These are phyloP conservation scores for Drosophila equinoxialis DNA, from an alignment of 1,140 invertebrate species.

Conservation along the genomic window DNA sequence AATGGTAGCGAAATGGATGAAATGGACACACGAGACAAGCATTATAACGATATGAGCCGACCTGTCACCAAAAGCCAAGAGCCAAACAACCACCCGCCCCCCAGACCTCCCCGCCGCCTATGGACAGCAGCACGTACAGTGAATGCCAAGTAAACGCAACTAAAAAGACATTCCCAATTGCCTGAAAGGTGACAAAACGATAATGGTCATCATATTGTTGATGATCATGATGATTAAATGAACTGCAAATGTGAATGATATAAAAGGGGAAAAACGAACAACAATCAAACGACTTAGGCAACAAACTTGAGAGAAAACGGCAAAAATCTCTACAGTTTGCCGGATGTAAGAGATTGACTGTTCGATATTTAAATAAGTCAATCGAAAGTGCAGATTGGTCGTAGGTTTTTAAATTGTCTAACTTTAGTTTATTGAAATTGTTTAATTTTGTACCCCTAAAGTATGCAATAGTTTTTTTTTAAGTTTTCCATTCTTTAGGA, in stretches of 20 bases:
- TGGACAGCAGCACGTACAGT: conserved; percentile 26
- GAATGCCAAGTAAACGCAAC: conserved; percentile 29
- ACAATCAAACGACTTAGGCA: conserved; percentile 29
- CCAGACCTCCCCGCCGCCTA: not conserved
- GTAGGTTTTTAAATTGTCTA: no score
- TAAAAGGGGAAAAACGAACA: not conserved
- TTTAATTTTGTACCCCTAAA: no score
- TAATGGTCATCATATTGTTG: not conserved
- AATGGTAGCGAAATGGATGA: conserved; percentile 60
- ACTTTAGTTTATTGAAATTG: no score
- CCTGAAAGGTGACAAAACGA: conserved; percentile 1
- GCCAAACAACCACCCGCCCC: not conserved
- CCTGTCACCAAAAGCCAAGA: not conserved
- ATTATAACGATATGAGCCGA: conserved; percentile 18
- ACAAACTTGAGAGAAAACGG: conserved; percentile 13
- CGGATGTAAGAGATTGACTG: no score
- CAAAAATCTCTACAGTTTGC: no score
- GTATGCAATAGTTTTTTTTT: no score
- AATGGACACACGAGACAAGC: conserved; percentile 47
- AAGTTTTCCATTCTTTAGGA: no score
- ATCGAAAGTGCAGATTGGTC: no score
- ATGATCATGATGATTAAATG: conserved; percentile 3
- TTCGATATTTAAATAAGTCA: no score
- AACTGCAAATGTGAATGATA: conserved; percentile 5
- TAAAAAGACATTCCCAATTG: conserved; percentile 4